Conservation (phyloP, 2,113 vertebrate species). For the Platycercus adscitus region DNA sequence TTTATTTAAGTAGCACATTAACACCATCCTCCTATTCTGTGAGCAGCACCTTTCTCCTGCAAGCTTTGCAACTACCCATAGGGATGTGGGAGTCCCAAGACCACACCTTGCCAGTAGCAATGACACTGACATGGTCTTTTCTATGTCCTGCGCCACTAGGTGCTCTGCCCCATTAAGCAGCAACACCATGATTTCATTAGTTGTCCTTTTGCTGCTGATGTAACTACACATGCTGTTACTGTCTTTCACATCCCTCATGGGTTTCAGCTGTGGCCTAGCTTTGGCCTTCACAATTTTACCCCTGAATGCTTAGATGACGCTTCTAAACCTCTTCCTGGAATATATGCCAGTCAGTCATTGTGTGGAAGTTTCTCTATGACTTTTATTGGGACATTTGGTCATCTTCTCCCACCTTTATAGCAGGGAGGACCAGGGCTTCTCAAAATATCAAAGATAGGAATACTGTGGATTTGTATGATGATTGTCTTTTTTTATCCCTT, state of each 20-base stretch:
- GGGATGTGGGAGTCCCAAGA: background rate
- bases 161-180: background rate
- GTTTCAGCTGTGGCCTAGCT: background rate
- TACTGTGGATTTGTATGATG: fast-evolving
- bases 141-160: background rate
- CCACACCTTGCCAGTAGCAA: background rate
- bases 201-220: background rate
- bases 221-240: background rate
- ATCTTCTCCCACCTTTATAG: background rate
- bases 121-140: background rate
- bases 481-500: background rate
- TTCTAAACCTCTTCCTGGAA: background rate
- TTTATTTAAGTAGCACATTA: background rate
- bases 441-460: background rate
- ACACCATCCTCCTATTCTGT: background rate
- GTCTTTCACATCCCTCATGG: background rate
- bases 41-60: background rate
- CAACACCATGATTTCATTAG: background rate
- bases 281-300: background rate
- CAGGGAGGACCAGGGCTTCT: background rate
- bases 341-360: background rate
- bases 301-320: background rate
- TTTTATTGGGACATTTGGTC: background rate
- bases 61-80: background rate
- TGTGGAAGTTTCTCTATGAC: background rate